Base-by-base conservation (phyloP, 2,797 vertebrate species). In the Diceros bicornis region DNA sequence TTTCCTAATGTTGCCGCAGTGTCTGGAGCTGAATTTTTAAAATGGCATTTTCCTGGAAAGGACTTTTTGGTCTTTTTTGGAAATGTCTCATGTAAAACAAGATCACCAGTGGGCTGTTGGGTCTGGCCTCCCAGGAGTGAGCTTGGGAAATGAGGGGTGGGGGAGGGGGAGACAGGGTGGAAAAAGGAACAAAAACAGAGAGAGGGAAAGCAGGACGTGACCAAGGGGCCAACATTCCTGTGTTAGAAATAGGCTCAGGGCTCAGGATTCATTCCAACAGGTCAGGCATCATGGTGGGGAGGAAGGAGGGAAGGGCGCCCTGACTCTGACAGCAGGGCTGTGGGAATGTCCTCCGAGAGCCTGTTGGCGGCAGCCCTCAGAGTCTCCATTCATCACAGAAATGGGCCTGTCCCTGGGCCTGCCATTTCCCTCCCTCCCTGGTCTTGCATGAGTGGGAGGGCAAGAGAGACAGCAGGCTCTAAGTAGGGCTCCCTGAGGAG, bases 31-130 rank as follows among this genome's bases (percentile, higher is more conserved):
- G 96, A 93, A 83, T 96, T 97, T 97, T 89, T 59, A 62, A 97
- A 98, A 97, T 94, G 98, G 97, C 97, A 97, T 96, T 98, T 98
- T 98, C 97, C 96, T 98, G 97, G 97, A 97, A 98, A 96, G 93
- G 91, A 96, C 12, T 94, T 93, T 94, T 97, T 96, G 91, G 93
- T 97, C 97, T 98, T 97, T 97, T 98, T 97, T 97, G 94, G 97
- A 97, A 97, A 95, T 95, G 95, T 94, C 89, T 97, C 97, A 94
- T 95, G 97, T 97, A 96, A 98, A 98, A 97, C 86, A 97, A 97
- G 94, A 96, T 97, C 97, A 95, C 95, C 83, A 87, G 83, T 90
- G 91, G 79, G 77, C 92, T 79, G 68, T 34, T 44, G 89, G 94
- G 95, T 94, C 88, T 93, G 78, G 77, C 91, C 81, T 86, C 91